Evolutionary conservation across 2,888 invertebrate species (phyloP).

Genomic region (Oscheius sp.): DNA sequence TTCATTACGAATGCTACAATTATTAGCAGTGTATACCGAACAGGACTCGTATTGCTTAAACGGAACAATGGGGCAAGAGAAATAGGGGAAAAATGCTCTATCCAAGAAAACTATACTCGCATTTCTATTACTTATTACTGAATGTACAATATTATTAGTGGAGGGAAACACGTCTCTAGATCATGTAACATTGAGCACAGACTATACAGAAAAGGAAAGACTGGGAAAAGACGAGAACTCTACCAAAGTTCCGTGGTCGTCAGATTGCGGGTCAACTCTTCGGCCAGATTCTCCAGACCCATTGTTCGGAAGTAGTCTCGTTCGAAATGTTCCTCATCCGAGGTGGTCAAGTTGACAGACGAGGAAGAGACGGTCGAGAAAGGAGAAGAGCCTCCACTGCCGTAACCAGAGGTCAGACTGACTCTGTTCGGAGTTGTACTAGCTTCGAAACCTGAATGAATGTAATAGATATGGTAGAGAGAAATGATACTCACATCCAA

Average conservation of each 20-base stretch:
- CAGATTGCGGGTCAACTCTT: conserved; percentile 60
- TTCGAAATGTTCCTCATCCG: conserved; percentile 31
- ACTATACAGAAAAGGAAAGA: background rate
- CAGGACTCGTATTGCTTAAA: too few species aligned
- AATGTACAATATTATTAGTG: too few species aligned
- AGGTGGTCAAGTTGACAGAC: conserved; percentile 30
- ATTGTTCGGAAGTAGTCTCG: conserved; percentile 36
- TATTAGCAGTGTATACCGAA: too few species aligned
- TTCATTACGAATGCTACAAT: conserved; percentile 15
- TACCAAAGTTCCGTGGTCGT: conserved; percentile 49
- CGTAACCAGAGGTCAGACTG: conserved; percentile 30
- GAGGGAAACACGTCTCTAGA: too few species aligned
- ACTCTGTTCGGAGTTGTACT: conserved; percentile 20
- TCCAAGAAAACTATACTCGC: too few species aligned
- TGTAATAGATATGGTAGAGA: background rate
- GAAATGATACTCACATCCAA: conserved; percentile 14
- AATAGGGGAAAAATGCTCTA: too few species aligned
- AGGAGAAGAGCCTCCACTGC: conserved; percentile 40
- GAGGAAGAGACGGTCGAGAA: conserved; percentile 39
- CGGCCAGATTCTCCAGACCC: conserved; percentile 57
- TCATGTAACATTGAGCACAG: too few species aligned
- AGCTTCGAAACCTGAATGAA: conserved; percentile 20
- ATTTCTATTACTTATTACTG: too few species aligned
- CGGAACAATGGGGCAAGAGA: too few species aligned
- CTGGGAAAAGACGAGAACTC: background rate